Evolutionary conservation across 1,140 invertebrate genomes (phyloP), one percentile per base, ranked within the genome.

Genomic region (Drosophila cardini): DNA sequence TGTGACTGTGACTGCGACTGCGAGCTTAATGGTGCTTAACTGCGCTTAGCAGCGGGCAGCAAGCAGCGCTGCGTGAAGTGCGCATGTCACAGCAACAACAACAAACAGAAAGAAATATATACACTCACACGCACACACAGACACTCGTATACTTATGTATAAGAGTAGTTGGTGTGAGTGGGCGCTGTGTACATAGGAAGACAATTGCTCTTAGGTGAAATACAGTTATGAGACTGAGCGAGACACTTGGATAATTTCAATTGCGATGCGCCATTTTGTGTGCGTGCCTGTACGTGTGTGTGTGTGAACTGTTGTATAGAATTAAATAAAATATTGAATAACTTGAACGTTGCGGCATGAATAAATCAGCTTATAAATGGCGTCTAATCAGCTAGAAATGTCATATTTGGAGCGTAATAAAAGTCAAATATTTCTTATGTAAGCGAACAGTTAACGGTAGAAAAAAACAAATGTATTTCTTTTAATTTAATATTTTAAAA

Each of bases 11-110:
- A 55, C 72, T 62, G 77, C 77, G 62, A 65, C 73, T 53, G 43
- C 62, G 70, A 68, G 82, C 68, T 81, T 78, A 86, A 82, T 86
- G 83, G 83, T 86, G 83, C 83, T 87, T 86, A 86, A 86, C 83
- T 76, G 75, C 65, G 53, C 62, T 70, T 56, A 57, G 68, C 57
- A 42, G 69, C 69, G 61, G 40, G 16, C 64, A 42, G 69, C 69
- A 61, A 40, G 26, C 64, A 52, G 40, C 52, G 71, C 71, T 82
- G 79, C 79, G 72, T 82, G 79, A 83, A 89, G 68, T 87, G 83
- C 83, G 83, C 83, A 87, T 83, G 83, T 83, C 73, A 63, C 72
- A 60, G 15, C 13, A 9, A 52, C 72, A 60, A 11, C 13, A 9
- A 52, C 43, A 61, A 42, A 40, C n/a, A 11, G 48, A 62, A 42